Base-by-base conservation (phyloP, 2,113 vertebrate species). In the Pluvianellus socialis region DNA sequence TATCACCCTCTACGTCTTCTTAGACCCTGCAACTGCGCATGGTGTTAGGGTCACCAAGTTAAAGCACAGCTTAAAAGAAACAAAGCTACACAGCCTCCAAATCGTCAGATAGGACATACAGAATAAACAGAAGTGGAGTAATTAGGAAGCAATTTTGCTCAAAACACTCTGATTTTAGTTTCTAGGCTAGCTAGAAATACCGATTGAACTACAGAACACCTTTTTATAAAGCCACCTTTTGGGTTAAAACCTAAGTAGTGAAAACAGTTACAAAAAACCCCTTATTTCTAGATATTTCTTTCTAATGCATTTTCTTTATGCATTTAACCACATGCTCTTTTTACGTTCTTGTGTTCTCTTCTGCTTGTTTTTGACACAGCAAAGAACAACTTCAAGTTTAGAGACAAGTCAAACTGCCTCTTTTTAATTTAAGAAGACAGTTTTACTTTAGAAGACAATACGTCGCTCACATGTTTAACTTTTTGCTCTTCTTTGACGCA, bases 61-160 rank as follows among this genome's bases (percentile, higher is more conserved):
- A 73, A 71, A 73, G 2, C 10, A 66, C 7, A 85, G 12, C 11
- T 13, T 53, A 10, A 42, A 76, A 52, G 12, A 42, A 19, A 11
- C 5, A 66, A 80, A 81, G 5, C 7, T 59, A 32, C 1, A 5
- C 9, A 42, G 22, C 4, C n/a, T 53, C 22, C 13, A 59, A 12
- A 11, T 11, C 9, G 1, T 4, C 5, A 32, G 13, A 35, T 14
- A 50, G 1, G 0, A 3, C 16, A 11, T 6, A 28, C 0, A 1
- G 3, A 33, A 23, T 17, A 49, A 67, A 45, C 3, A 62, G 5
- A 22, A 10, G 33, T 5, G 15, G 13, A 35, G 1, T 20, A 38
- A 67, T 52, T 0, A 58, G 2, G 1, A 56, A 42, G 1, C 62
- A 0, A 12, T 20, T 68, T 53, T 42, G 12, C 16, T 62, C n/a